phyloP scores from a whole-genome alignment of 2,797 vertebrate genomes.

The Neosalanx taihuensis region DNA sequence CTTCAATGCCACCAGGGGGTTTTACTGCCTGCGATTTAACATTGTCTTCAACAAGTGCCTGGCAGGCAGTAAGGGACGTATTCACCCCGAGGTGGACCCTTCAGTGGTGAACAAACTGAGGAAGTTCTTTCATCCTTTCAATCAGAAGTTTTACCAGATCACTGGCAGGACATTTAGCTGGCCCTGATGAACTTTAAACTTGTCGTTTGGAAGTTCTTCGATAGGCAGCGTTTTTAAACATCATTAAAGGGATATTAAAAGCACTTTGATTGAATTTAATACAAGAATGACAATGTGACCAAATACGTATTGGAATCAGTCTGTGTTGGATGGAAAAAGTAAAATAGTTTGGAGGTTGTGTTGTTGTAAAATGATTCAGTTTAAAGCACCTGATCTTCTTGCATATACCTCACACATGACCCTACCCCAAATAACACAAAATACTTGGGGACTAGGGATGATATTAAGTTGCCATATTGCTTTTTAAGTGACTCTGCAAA shows the following conservation, averaged over 20 bases:
- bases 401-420: conserved; percentile 31
- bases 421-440: conserved; percentile 13
- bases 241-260: conserved; percentile 58
- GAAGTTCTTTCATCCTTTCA: conserved; percentile 95
- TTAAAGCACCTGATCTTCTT: conserved; percentile 42
- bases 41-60: conserved; percentile 98
- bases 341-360: conserved; percentile 36
- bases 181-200: conserved; percentile 76
- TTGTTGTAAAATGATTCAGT: conserved; percentile 34
- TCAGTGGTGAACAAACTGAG: conserved; percentile 89
- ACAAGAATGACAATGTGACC: conserved; percentile 79
- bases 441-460: conserved; percentile 37
- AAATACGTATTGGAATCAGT: conserved; percentile 73
- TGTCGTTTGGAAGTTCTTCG: conserved; percentile 35
- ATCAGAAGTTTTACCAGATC: conserved; percentile 98
- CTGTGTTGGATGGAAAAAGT: conserved; percentile 30
- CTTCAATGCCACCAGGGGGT: conserved; percentile 94
- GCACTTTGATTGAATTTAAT: conserved; percentile 81
- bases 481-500: conserved; percentile 43
- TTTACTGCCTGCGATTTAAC: conserved; percentile 95
- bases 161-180: conserved; percentile 94
- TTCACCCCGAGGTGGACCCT: conserved; percentile 88
- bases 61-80: conserved; percentile 95
- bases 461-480: conserved; percentile 22
- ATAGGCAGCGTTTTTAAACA: conserved; percentile 16